Conservation (phyloP, 2,888 invertebrate genomes). For the Drosophila pullipes region DNA sequence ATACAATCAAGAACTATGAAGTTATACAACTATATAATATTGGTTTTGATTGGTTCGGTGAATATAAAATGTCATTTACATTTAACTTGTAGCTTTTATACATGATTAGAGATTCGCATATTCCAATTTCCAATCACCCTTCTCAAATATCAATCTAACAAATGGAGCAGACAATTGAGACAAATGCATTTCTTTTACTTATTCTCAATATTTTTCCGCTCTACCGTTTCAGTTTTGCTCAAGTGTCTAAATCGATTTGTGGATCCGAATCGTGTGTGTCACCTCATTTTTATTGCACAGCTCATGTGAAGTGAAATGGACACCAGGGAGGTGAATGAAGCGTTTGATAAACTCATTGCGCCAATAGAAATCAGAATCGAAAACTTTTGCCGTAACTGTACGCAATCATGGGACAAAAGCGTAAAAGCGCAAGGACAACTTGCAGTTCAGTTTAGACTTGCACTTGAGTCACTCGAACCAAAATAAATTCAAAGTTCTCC, state of each 20-base stretch:
- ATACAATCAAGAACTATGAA: not conserved
- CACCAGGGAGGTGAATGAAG: not conserved
- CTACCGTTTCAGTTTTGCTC: not conserved
- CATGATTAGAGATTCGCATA: no score
- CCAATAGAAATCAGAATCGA: slow-evolving; percentile 18
- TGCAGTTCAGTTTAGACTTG: slow-evolving; percentile 28
- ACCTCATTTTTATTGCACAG: slow-evolving; percentile 32
- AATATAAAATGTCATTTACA: not conserved
- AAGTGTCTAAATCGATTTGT: slow-evolving; percentile 30
- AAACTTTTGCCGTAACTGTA: slow-evolving; percentile 37
- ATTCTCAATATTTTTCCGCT: slow-evolving; percentile 1
- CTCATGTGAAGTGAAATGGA: slow-evolving; percentile 22
- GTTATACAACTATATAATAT: not conserved
- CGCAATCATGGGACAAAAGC: slow-evolving; percentile 18
- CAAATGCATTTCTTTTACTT: not conserved
- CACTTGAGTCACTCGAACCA: slow-evolving; percentile 49
- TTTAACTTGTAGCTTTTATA: not conserved
- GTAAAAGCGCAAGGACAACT: slow-evolving; percentile 40
- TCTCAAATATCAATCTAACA: not conserved
- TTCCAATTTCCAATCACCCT: not conserved
- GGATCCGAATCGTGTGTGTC: slow-evolving; percentile 25
- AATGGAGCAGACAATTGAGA: not conserved
- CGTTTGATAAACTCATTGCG: slow-evolving; percentile 13
- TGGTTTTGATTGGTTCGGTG: not conserved
- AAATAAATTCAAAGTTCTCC: slow-evolving; percentile 74